Percentiles rank a stretch among this genome's conserved stretches.
Evolutionary conservation across 2,113 vertebrate species (phyloP).

Genomic region (Recurvirostra avosetta): DNA sequence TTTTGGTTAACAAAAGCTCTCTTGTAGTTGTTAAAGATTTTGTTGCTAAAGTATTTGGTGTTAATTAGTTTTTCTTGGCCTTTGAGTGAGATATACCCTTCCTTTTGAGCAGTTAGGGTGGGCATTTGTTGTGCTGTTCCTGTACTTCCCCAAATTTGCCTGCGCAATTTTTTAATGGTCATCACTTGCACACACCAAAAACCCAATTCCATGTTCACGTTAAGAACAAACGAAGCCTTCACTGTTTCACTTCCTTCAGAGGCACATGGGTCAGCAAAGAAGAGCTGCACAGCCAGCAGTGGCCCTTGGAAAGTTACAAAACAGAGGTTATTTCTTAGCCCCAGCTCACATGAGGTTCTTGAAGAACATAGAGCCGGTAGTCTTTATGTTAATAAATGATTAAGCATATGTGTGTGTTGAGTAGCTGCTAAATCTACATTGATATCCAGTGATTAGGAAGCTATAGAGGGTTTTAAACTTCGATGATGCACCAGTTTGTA

Average conservation of each 20-base stretch:
- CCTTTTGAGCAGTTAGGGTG: neutral
- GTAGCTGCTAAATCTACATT: neutral
- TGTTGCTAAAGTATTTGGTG: neutral
- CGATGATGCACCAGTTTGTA: neutral
- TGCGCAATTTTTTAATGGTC: neutral
- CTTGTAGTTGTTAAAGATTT: neutral
- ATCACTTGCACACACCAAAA: neutral
- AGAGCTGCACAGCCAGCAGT: neutral
- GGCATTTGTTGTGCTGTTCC: rapidly evolving
- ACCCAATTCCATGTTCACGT: neutral
- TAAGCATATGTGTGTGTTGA: neutral
- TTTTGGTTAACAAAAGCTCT: neutral
- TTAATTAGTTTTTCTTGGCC: neutral
- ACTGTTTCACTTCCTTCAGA: neutral
- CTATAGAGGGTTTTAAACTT: neutral
- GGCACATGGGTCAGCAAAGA: neutral
- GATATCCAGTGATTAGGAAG: neutral
- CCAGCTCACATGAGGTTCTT: neutral
- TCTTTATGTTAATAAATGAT: neutral
- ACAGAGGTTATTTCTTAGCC: neutral
- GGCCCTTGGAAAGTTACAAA: neutral
- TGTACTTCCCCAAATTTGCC: neutral
- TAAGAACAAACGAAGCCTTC: neutral
- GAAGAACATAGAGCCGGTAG: neutral
- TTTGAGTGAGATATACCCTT: neutral